Evolutionary conservation across 2,113 vertebrate genomes (phyloP), one percentile per base, ranked within the genome.

Genomic region (Cyrtonyx montezumae): DNA sequence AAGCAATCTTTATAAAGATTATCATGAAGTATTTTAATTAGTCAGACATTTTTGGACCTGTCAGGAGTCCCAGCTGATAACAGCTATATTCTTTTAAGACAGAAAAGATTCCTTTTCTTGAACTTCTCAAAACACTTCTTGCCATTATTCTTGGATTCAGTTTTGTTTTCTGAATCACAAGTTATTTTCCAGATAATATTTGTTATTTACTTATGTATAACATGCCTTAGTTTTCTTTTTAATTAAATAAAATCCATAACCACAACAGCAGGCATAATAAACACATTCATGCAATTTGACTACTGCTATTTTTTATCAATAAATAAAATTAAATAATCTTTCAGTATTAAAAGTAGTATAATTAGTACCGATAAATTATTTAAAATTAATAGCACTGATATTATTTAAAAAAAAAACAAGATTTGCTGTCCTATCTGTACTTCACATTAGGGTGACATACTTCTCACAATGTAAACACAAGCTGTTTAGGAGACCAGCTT

Each of bases 261-360:
- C 19, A 78, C 37, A 28, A 46, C 43, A 79, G 71, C 19, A 74
- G 28, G 45, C 2, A 1, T 49, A n/a, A 42, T 1, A 21, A 34
- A n/a, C 6, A 28, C 3, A 30, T 53, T 61, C 0, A 0, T 48
- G 18, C 6, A 1, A 51, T 86, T 58, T 70, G 8, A 19, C 88
- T 0, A 0, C 17, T 42, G 22, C 19, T n/a, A 16, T 2, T 63
- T 53, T 32, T 40, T 30, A 1, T 46, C 32, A 79, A 36, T 30
- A 91, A 55, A 42, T 66, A 19, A 12, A 25, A 76, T 58, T 56
- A 75, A 63, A 70, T 25, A 48, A 30, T 46, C 5, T 65, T 56
- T 37, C 40, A 17, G 2, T 21, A 25, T 45, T 84, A 53, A 11
- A 67, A 81, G 34, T 21, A 63, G 55, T 73, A 34, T 23, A 77